Base-by-base conservation (phyloP, 2,888 invertebrate species). In the Torymus tubicola region DNA sequence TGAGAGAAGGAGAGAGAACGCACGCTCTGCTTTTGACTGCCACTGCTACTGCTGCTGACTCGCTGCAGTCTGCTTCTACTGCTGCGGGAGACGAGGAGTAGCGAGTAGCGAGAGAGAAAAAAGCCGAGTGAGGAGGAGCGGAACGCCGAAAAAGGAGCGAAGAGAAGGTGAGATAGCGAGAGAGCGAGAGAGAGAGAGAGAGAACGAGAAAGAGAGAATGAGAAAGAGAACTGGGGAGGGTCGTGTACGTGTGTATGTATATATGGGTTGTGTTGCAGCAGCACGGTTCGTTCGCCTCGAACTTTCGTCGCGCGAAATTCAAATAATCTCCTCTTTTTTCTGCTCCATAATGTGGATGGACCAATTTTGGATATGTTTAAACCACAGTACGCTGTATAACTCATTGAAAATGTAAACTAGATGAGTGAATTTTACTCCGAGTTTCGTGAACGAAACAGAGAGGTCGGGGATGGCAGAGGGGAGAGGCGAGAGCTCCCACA, bases 171-270 rank as follows among this genome's bases (percentile, higher is more conserved):
- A 82, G 78, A 70, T 69, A 60, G 55, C 14, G 52, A 65, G 14
- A 13, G 53, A n/a, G 53, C 2, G 57, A 52, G 21, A 52, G 76
- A 82, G 78, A 70, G 65, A 52, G 55, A 14, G 53, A 67, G 69
- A 57, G 68, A 53, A 55, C 21, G 78, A 52, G 42, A 61, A 42
- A 52, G 78, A 16, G 79, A 83, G 82, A 80, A 80, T 81, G 63
- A 67, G 68, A 71, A 52, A 75, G 64, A 72, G 42, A 68, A 13
- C 12, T 16, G 50, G 18, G 60, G 61, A 53, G 67, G 64, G 55
- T 63, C 57, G 69, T 57, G 3, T 2, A 31, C 31, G n/a, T n/a
- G n/a, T n/a, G n/a, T n/a, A n/a, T n/a, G 57, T 16, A 57, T 31
- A 24, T 18, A n/a, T 1, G 57, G 14, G 42, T 10, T 42, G 21